Base-by-base conservation (phyloP, 2,797 vertebrate species). In the Diceros bicornis region DNA sequence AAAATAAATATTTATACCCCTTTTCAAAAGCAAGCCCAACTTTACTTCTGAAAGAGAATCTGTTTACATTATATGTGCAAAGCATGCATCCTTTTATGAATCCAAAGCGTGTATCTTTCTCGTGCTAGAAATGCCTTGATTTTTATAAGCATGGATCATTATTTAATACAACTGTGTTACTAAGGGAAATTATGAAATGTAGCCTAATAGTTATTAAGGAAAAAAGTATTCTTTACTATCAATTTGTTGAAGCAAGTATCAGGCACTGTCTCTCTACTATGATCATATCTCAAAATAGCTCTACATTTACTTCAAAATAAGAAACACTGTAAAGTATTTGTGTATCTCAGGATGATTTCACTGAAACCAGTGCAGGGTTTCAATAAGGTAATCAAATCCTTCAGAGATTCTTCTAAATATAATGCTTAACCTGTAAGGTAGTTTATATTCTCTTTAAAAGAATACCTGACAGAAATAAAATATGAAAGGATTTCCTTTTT, bases 401-500 rank as follows among this genome's bases (percentile, higher is more conserved):
- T 95, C 78, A 84, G 98, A 98, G 96, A 97, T n/a, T 91, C 21
- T 94, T 97, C 92, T 81, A 93, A 96, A 97, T 72, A 90, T 92
- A 95, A 96, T 95, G 98, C 68, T 83, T 96, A 74, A 86, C 81
- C 93, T 97, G 84, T 62, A 89, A 93, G 81, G 92, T 96, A 96
- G 97, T 97, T 92, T 72, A 91, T 68, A 97, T 97, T 96, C 17
- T 97, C 79, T 95, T 78, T 97, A 95, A 86, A 96, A 98, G 71
- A 69, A 93, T 82, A 87, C 81, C 61, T 97, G 68, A 83, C 94
- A 97, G 95, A 95, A 97, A 83, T 97, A 97, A 97, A 97, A 95
- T 78, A 55, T 86, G 97, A 97, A 97, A 89, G 77, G 82, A 92
- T 97, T 98, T 97, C 92, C 89, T 11, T 0, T 41, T 92, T 71